Conservation (phyloP, 1,140 invertebrate species). For the Liolophura sinensis region DNA sequence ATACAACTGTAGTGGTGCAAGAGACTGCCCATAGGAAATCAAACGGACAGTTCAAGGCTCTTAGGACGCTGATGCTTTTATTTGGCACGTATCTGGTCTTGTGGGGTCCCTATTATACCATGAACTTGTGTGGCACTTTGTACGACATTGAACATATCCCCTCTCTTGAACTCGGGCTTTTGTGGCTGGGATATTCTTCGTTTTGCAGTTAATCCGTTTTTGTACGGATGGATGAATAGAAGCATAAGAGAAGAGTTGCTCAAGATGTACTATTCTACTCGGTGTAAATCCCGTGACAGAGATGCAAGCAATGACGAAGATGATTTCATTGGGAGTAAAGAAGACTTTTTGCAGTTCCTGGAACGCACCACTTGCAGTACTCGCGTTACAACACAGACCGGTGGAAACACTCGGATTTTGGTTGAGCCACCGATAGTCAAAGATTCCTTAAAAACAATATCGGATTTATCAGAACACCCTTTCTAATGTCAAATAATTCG, state of each 20-base stretch:
- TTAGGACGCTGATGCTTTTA: constrained; percentile 20
- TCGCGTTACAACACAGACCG: too few relatives aligned
- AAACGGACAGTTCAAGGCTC: constrained; percentile 15
- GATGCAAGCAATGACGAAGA: neutral
- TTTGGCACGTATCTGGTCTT: constrained; percentile 11
- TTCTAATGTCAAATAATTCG: too few relatives aligned
- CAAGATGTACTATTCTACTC: neutral
- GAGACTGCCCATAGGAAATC: neutral
- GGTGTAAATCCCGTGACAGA: neutral
- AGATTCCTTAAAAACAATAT: too few relatives aligned
- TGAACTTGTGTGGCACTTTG: constrained; percentile 5
- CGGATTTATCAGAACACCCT: too few relatives aligned
- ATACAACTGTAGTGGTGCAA: neutral
- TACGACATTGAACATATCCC: neutral
- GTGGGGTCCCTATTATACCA: constrained; percentile 23
- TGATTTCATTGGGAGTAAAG: neutral
- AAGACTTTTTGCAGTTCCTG: constrained; percentile 20
- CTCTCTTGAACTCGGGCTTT: neutral
- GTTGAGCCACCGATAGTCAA: too few relatives aligned
- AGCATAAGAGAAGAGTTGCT: constrained; percentile 17
- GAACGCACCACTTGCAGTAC: constrained; percentile 1
- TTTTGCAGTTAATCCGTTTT: constrained; percentile 22
- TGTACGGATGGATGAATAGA: constrained; percentile 24
- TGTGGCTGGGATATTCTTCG: constrained; percentile 18
- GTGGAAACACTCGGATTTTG: too few relatives aligned